A percentile compares a stretch with the other conserved stretches of the same genome.
Conservation (phyloP, 2,113 vertebrate species). For the Rhombomys opimus region DNA sequence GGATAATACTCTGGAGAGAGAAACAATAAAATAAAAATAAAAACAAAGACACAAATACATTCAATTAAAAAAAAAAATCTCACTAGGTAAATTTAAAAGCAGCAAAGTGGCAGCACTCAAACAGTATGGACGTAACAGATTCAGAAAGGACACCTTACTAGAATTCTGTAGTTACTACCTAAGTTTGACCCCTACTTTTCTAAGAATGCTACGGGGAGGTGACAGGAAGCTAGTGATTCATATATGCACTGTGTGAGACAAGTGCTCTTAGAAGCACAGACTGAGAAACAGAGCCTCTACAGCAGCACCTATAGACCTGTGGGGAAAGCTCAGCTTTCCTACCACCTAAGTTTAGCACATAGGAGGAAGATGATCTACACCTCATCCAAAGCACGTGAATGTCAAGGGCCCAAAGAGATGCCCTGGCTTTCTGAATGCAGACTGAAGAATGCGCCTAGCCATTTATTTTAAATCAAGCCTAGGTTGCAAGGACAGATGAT, state of each 20-base stretch:
- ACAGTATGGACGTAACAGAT: neutral
- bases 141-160: slow-evolving; percentile 20
- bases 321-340: slow-evolving; percentile 11
- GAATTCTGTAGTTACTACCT: slow-evolving; percentile 16
- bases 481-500: neutral
- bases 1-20: slow-evolving; percentile 95
- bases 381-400: neutral
- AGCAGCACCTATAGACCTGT: neutral
- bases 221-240: neutral
- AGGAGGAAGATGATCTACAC: neutral
- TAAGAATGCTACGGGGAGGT: neutral
- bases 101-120: slow-evolving; percentile 43
- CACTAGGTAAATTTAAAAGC: slow-evolving; percentile 47
- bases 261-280: slow-evolving; percentile 13
- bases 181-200: neutral
- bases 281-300: slow-evolving; percentile 21
- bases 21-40: slow-evolving; percentile 28
- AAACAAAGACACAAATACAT: slow-evolving; percentile 60
- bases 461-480: neutral
- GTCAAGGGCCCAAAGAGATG: neutral
- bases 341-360: neutral
- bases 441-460: neutral
- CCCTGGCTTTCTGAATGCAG: neutral
- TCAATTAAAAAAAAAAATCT: slow-evolving; percentile 50
- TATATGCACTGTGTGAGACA: neutral